Evolutionary conservation across 2,113 vertebrate species (phyloP).

Genomic region (Malurus alboscapulatus): DNA sequence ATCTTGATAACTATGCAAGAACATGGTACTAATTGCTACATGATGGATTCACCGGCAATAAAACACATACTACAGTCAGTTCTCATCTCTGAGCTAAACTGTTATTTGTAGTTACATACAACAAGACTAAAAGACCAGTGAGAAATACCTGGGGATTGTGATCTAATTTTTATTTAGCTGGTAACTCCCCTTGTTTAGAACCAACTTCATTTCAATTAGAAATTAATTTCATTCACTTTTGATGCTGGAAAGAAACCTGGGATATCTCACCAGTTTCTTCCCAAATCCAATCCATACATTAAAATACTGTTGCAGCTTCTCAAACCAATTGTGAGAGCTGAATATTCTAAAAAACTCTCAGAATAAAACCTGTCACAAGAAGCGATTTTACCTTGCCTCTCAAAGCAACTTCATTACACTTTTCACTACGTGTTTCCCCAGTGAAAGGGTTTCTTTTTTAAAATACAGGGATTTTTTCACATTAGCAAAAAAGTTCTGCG

Average conservation of each 20-base stretch:
- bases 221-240: constrained; percentile 15
- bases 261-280: not conserved
- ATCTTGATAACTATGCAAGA: constrained; percentile 52
- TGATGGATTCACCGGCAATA: constrained; percentile 35
- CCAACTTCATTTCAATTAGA: constrained; percentile 13
- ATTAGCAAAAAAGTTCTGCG: constrained; percentile 55
- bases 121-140: constrained; percentile 29
- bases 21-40: constrained; percentile 55
- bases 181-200: constrained; percentile 23
- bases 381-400: not conserved
- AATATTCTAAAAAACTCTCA: constrained; percentile 29
- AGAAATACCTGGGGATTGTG: not conserved
- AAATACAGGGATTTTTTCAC: constrained; percentile 51
- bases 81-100: constrained; percentile 40
- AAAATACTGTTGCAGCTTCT: not conserved
- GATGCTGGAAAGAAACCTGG: not conserved
- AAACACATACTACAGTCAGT: constrained; percentile 46
- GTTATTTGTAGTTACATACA: constrained; percentile 52
- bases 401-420: constrained; percentile 30
- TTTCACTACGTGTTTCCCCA: not conserved
- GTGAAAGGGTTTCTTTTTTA: constrained; percentile 38
- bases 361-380: constrained; percentile 20
- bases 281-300: not conserved
- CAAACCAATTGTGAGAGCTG: constrained; percentile 22
- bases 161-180: constrained; percentile 5